A percentile compares a stretch with the other conserved stretches of the same genome.
phyloP scores from a whole-genome alignment of 1,140 invertebrate genomes.

The Formica exsecta region DNA sequence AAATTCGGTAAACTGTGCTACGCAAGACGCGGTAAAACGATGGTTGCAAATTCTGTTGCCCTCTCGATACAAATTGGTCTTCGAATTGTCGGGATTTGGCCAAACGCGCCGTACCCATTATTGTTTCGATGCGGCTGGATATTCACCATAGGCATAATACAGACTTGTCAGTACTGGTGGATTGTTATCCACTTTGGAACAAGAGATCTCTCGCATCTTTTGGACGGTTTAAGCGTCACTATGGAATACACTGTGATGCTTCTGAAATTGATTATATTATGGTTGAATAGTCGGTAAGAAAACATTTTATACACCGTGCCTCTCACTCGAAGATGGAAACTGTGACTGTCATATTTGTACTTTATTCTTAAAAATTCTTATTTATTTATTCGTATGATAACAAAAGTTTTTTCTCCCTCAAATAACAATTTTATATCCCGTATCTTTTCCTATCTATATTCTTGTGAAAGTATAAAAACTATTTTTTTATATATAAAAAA shows the following conservation, averaged over 20 bases:
- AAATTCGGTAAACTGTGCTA: background rate
- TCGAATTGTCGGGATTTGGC: slow-evolving; percentile 38
- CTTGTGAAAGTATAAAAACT: background rate
- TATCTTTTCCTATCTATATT: background rate
- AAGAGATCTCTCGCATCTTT: background rate
- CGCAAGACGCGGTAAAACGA: background rate
- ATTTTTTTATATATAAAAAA: background rate
- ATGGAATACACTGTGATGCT: slow-evolving; percentile 24
- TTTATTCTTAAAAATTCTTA: too few relatives aligned
- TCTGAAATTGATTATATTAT: slow-evolving; percentile 33
- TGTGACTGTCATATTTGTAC: too few relatives aligned
- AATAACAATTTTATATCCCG: background rate
- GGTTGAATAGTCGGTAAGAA: slow-evolving; percentile 51
- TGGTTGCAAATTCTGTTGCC: background rate
- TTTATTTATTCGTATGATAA: background rate
- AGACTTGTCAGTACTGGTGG: slow-evolving; percentile 23
- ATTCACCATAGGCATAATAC: slow-evolving; percentile 17
- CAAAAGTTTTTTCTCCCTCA: background rate
- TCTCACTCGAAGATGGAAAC: background rate
- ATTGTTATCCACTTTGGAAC: slow-evolving; percentile 24
- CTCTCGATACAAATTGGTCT: slow-evolving; percentile 40
- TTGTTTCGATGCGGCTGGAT: slow-evolving; percentile 34
- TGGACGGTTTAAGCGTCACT: slow-evolving; percentile 24
- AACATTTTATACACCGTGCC: background rate
- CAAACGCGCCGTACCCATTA: background rate